phyloP scores from a whole-genome alignment of 2,113 vertebrate species.

The Panthera tigris region DNA sequence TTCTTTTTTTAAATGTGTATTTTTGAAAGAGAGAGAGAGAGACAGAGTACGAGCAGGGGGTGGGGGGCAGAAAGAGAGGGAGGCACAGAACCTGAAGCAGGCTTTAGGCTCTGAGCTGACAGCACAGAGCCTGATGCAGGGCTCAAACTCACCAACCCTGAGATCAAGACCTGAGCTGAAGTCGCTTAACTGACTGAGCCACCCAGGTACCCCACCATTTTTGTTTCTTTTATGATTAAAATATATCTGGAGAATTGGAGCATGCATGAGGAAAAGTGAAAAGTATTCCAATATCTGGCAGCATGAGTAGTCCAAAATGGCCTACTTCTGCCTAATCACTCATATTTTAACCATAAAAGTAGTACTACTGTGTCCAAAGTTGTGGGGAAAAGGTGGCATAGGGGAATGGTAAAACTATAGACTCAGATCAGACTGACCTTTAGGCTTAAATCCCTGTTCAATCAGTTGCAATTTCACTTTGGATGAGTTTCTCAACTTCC shows the following conservation, averaged over 20 bases:
- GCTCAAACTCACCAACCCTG: too few species aligned
- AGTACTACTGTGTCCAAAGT: not conserved
- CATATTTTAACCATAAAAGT: not conserved
- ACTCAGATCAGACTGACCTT: not conserved
- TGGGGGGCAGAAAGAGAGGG: too few species aligned
- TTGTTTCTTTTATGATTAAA: conserved; percentile 1
- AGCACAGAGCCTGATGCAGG: too few species aligned
- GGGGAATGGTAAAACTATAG: not conserved
- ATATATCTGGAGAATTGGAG: not conserved
- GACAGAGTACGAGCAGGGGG: too few species aligned
- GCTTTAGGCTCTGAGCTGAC: too few species aligned
- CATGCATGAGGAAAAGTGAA: not conserved
- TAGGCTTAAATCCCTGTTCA: not conserved
- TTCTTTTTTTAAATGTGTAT: not conserved
- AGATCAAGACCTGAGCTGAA: too few species aligned
- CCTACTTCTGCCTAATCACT: conserved; percentile 2
- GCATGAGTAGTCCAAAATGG: not conserved
- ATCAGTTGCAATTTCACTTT: not conserved
- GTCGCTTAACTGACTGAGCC: too few species aligned
- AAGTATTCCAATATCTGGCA: not conserved
- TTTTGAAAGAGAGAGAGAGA: too few species aligned
- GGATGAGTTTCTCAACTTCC: not conserved
- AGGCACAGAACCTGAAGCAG: too few species aligned
- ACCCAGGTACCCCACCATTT: too few species aligned
- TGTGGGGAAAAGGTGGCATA: not conserved